Conservation (phyloP, 2,797 vertebrate species). For the Thamnophis elegans region DNA sequence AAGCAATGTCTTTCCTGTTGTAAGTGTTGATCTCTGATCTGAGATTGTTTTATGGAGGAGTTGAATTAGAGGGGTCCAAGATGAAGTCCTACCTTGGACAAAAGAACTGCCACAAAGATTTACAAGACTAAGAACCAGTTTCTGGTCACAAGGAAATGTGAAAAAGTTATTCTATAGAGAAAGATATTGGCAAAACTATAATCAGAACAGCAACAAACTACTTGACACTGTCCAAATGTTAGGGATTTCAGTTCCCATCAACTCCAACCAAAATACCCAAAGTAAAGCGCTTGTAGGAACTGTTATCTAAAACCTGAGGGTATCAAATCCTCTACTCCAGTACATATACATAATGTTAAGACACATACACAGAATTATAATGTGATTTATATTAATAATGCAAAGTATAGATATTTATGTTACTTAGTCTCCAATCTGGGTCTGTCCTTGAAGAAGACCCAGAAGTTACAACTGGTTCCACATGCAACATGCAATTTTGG, state of each 20-base stretch:
- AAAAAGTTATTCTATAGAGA: neutral
- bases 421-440: neutral
- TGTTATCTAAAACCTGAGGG: neutral
- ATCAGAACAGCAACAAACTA: neutral
- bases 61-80: conserved; percentile 14
- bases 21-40: neutral
- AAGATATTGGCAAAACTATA: too few relatives aligned
- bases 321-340: neutral
- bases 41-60: neutral
- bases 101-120: conserved; percentile 3
- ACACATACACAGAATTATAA: neutral
- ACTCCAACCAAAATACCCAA: neutral
- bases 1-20: neutral
- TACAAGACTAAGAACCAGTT: neutral
- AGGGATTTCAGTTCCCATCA: neutral
- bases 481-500: neutral
- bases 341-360: neutral
- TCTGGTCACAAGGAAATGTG: neutral
- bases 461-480: neutral
- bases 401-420: neutral
- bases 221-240: neutral
- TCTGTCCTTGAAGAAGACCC: neutral
- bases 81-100: neutral
- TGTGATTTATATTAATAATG: neutral
- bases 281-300: neutral